These are phyloP conservation scores for Oxyruncus cristatus DNA, from an alignment of 2,113 vertebrate genomes.

Conservation along the genomic window DNA sequence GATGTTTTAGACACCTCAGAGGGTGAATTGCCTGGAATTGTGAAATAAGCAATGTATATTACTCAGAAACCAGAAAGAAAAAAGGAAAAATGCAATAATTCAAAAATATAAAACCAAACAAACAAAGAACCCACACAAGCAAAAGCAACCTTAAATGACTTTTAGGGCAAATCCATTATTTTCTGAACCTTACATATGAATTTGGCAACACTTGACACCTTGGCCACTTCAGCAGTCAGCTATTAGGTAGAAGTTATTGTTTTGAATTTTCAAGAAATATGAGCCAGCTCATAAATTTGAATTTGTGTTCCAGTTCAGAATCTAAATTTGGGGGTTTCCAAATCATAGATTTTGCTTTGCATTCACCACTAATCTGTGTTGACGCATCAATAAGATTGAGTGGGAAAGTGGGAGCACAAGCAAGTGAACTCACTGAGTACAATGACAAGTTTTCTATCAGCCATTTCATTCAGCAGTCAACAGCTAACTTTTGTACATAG, in stretches of 20 bases:
- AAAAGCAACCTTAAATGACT: background rate
- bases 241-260: background rate
- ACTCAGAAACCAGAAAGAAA: background rate
- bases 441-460: background rate
- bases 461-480: background rate
- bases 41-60: background rate
- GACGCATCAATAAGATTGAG: background rate
- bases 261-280: background rate
- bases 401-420: background rate
- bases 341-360: background rate
- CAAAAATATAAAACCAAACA: background rate
- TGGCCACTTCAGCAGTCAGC: background rate
- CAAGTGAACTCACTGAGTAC: fast-evolving
- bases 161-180: background rate
- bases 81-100: background rate
- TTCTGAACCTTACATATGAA: background rate
- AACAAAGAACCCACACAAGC: background rate
- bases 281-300: background rate
- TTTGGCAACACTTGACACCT: background rate
- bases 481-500: background rate
- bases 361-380: background rate
- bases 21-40: background rate
- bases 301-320: background rate
- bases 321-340: background rate
- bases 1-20: background rate